A percentile compares a stretch with the other conserved stretches of the same genome.
These are phyloP conservation scores for Diaperis boleti DNA, from an alignment of 2,888 invertebrate species.

Conservation along the genomic window DNA sequence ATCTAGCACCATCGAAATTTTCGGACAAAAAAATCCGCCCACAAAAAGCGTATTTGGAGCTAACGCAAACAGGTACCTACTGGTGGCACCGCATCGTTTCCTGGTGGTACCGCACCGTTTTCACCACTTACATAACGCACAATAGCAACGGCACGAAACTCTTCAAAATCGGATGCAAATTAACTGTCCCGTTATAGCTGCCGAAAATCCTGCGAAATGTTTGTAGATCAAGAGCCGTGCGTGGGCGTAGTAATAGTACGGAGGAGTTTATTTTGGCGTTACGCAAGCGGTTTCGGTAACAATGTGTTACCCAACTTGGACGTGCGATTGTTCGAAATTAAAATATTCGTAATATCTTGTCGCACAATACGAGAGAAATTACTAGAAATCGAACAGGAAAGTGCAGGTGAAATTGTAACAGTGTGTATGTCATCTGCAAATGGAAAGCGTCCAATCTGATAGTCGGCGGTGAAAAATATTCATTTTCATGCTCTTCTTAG, in stretches of 20 bases:
- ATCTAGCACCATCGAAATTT: no score
- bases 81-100: no score
- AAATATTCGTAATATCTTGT: conserved; percentile 38
- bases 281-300: conserved; percentile 30
- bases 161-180: no score
- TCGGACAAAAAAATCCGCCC: no score
- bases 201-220: neutral
- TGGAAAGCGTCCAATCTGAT: conserved; percentile 52
- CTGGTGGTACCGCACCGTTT: no score
- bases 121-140: no score
- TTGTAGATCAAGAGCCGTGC: conserved; percentile 15
- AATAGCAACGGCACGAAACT: no score
- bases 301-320: conserved; percentile 29
- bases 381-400: conserved; percentile 64
- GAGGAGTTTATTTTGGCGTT: neutral
- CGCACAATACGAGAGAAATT: conserved; percentile 56
- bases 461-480: conserved; percentile 32
- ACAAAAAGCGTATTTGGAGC: no score
- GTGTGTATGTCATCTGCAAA: conserved; percentile 55
- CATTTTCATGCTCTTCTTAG: conserved; percentile 41
- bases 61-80: no score
- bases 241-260: conserved; percentile 11
- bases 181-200: no score
- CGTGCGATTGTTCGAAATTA: conserved; percentile 36
- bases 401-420: conserved; percentile 59